Evolutionary conservation across 2,797 vertebrate species (phyloP), one percentile per base, ranked within the genome.

Genomic region (Mallotus villosus): DNA sequence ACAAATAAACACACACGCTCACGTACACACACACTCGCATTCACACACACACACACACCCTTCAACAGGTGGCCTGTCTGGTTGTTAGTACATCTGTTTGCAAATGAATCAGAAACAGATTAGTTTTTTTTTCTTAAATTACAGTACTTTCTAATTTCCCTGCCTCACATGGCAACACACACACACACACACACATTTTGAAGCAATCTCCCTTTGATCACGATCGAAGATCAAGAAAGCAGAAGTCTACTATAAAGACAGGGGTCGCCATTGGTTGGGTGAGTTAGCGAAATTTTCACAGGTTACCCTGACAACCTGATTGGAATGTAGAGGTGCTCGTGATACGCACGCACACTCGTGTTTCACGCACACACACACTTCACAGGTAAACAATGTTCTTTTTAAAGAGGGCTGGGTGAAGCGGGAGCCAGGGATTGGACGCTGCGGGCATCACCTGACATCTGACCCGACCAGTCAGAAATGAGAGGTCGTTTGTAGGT

Each of bases 241-340:
- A 88, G 88, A 86, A 84, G 91, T 89, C 92, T 93, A 92, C 92
- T 92, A 90, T 93, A 92, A 92, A 94, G 91, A 93, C 91, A 91
- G 53, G 89, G 90, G 86, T 88, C 83, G 88, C 88, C 88, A 46
- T 86, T 74, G 66, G 81, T 87, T 82, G 84, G 84, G 84, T 73
- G 79, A 88, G 49, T 71, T 70, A 32, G 25, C 21, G 79, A 71
- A 17, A n/a, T 74, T 83, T 72, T 75, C 71, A 83, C 80, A 86
- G 86, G 74, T 84, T 87, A 25, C 81, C 73, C 91, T 82, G 81
- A 88, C 84, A 92, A 90, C 87, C 92, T 87, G 91, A 91, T 88
- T 92, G 95, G 95, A 96, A 97, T 95, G 95, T 94, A 83, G 83
- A 75, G 78, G 70, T 7, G 64, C 49, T 72, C 63, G 59, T 41